Evolutionary conservation across 2,797 vertebrate species (phyloP).

Genomic region (Capromys pilorides): DNA sequence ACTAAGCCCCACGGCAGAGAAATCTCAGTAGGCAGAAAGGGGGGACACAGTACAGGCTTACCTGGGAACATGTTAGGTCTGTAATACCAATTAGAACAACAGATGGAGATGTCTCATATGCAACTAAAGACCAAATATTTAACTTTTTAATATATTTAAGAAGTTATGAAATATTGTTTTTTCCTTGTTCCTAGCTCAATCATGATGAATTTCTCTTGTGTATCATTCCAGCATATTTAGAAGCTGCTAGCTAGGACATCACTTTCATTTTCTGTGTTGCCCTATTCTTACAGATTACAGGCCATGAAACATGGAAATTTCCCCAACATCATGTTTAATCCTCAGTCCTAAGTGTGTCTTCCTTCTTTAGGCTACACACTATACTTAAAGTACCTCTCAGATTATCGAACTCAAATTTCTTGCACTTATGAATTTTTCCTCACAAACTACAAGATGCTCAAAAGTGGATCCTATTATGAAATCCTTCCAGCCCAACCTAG

Average conservation of each 20-base stretch:
- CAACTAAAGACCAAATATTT: background rate
- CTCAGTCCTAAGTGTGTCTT: background rate
- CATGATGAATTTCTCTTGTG: background rate
- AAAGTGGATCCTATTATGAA: slow-evolving; percentile 17
- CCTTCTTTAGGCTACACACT: background rate
- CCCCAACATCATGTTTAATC: background rate
- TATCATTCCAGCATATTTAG: background rate
- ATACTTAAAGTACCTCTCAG: slow-evolving; percentile 21
- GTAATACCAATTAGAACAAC: background rate
- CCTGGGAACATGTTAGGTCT: background rate
- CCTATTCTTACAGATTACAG: background rate
- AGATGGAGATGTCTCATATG: background rate
- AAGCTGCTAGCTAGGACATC: background rate
- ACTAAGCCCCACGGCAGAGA: background rate
- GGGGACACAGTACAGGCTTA: background rate
- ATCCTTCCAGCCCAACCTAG: background rate
- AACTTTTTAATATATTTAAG: background rate
- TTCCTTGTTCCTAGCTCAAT: background rate
- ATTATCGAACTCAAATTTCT: slow-evolving; percentile 12
- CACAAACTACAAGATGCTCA: background rate
- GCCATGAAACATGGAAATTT: background rate
- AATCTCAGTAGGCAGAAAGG: background rate
- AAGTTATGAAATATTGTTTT: background rate
- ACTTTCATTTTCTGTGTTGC: background rate
- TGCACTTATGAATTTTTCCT: slow-evolving; percentile 4